These are phyloP conservation scores for Siniperca chuatsi DNA, from an alignment of 2,113 vertebrate genomes.

Conservation along the genomic window DNA sequence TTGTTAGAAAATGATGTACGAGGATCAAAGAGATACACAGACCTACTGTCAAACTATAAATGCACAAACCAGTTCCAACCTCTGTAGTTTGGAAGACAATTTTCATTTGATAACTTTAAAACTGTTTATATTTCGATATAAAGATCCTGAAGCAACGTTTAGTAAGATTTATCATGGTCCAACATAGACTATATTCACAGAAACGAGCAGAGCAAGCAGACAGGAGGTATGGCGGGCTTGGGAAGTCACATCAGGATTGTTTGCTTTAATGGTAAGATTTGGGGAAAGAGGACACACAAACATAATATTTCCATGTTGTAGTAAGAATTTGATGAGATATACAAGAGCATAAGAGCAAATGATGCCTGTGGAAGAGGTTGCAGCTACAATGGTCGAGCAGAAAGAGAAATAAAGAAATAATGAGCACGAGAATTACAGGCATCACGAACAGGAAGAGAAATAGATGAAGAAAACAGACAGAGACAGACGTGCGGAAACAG, in stretches of 20 bases:
- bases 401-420: slow-evolving; percentile 27
- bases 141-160: neutral
- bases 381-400: slow-evolving; percentile 9
- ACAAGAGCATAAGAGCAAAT: neutral
- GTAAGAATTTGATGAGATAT: neutral
- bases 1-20: neutral
- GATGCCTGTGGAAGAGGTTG: neutral
- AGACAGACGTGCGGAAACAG: slow-evolving; percentile 22
- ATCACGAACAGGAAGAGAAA: slow-evolving; percentile 34
- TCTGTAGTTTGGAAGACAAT: neutral
- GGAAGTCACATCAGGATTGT: neutral
- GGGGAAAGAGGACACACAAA: neutral
- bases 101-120: neutral
- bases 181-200: neutral
- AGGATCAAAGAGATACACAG: neutral
- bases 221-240: neutral
- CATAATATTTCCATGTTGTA: neutral
- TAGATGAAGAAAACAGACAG: slow-evolving; percentile 57
- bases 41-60: neutral
- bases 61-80: neutral
- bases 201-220: neutral
- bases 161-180: neutral
- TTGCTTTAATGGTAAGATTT: neutral
- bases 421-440: slow-evolving; percentile 17
- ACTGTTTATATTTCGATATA: neutral